phyloP scores from a whole-genome alignment of 2,797 vertebrate genomes.

The Sebastes baramenuke region DNA sequence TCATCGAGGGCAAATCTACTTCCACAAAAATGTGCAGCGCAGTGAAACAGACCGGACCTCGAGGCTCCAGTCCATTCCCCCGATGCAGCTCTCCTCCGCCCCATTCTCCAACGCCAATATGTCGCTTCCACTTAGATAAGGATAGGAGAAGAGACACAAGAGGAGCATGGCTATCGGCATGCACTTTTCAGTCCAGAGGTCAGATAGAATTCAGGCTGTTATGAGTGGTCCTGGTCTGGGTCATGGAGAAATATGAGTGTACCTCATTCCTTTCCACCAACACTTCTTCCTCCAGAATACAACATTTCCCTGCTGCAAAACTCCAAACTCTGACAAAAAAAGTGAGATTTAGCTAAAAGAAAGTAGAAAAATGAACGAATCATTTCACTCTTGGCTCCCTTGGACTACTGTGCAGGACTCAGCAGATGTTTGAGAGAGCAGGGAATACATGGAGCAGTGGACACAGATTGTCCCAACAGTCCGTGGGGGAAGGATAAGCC shows the following conservation, averaged over 20 bases:
- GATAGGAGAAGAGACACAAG: conserved; percentile 8
- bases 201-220: conserved; percentile 24
- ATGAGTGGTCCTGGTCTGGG: conserved; percentile 17
- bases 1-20: conserved; percentile 23
- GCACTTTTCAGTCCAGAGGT: conserved; percentile 22
- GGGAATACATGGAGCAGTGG: conserved; percentile 1
- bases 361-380: neutral
- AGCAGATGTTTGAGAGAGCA: conserved; percentile 32
- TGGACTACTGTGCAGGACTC: neutral
- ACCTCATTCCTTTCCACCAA: neutral
- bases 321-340: conserved; percentile 7
- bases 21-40: conserved; percentile 1
- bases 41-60: conserved; percentile 10
- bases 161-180: conserved; percentile 10
- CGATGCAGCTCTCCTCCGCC: conserved; percentile 41
- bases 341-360: neutral
- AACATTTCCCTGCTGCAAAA: neutral
- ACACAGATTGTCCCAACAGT: conserved; percentile 2
- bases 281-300: neutral
- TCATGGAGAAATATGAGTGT: conserved; percentile 7
- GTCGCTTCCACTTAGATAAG: conserved; percentile 40
- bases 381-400: neutral
- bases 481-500: conserved; percentile 9
- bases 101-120: conserved; percentile 39
- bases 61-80: conserved; percentile 19